Conservation (phyloP, 2,888 invertebrate genomes). For the Eremobia ochroleuca region DNA sequence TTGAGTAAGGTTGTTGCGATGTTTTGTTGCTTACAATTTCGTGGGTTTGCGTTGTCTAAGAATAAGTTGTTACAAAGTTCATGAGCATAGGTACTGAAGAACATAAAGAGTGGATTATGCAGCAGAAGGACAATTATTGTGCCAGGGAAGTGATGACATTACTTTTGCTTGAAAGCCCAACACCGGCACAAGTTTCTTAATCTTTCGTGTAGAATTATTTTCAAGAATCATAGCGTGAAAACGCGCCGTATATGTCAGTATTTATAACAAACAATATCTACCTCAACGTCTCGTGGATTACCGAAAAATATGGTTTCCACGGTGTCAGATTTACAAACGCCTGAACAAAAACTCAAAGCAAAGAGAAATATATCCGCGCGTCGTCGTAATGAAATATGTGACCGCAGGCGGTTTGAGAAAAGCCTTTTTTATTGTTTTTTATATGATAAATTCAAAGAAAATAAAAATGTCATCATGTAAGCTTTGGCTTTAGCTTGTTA, state of each 20-base stretch:
- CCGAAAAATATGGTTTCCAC: constrained; percentile 65
- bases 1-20: constrained; percentile 74
- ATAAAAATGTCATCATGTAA: constrained; percentile 56
- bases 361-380: constrained; percentile 69
- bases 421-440: constrained; percentile 68
- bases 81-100: background rate
- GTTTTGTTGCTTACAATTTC: constrained; percentile 59
- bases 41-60: constrained; percentile 5
- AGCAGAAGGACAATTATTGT: no score
- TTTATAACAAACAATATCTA: constrained; percentile 54
- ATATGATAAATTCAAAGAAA: constrained; percentile 59
- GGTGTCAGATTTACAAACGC: constrained; percentile 76
- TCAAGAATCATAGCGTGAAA: constrained; percentile 20
- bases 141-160: background rate
- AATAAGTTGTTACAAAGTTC: background rate
- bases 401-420: constrained; percentile 74
- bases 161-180: background rate
- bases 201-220: constrained; percentile 6
- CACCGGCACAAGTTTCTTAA: background rate
- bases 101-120: constrained; percentile 3
- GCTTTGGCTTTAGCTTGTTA: constrained; percentile 45
- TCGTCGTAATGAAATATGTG: constrained; percentile 76
- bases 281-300: constrained; percentile 55
- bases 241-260: constrained; percentile 51
- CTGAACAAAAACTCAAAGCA: constrained; percentile 75